Evolutionary conservation across 2,888 invertebrate genomes (phyloP).

Genomic region (Syrista parreyssii): DNA sequence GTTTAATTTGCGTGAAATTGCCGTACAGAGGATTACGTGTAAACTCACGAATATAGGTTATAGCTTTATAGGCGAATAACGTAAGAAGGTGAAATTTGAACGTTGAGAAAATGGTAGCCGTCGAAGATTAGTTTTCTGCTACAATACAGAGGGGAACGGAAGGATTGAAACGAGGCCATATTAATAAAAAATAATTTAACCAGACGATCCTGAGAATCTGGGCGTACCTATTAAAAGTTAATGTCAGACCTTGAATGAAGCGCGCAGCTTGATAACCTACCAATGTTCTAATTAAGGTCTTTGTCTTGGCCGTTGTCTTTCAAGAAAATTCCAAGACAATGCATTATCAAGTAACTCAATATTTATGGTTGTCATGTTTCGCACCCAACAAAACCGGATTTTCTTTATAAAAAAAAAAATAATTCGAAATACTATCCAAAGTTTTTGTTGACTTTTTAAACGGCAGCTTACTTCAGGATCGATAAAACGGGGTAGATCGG

Average conservation of each 20-base stretch:
- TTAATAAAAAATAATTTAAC: conserved; percentile 3
- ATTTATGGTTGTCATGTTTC: neutral
- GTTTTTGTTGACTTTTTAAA: neutral
- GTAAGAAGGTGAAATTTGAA: neutral
- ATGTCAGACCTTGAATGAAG: neutral
- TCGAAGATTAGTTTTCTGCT: neutral
- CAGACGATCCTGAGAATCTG: neutral
- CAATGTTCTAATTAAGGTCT: neutral
- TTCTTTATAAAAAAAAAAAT: no score
- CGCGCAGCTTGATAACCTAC: neutral
- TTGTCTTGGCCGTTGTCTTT: neutral
- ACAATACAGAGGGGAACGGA: neutral
- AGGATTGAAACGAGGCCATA: neutral
- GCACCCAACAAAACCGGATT: no score
- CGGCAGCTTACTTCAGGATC: neutral
- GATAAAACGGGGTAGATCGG: neutral
- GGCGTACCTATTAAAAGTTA: neutral
- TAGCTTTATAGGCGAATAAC: neutral
- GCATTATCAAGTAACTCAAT: neutral
- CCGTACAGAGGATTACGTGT: neutral
- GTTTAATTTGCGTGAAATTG: neutral
- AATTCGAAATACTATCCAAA: no score
- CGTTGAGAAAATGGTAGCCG: neutral
- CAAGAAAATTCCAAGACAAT: neutral
- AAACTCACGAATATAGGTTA: neutral